Base-by-base conservation (phyloP, 2,797 vertebrate genomes). In the Pteropus rufus region DNA sequence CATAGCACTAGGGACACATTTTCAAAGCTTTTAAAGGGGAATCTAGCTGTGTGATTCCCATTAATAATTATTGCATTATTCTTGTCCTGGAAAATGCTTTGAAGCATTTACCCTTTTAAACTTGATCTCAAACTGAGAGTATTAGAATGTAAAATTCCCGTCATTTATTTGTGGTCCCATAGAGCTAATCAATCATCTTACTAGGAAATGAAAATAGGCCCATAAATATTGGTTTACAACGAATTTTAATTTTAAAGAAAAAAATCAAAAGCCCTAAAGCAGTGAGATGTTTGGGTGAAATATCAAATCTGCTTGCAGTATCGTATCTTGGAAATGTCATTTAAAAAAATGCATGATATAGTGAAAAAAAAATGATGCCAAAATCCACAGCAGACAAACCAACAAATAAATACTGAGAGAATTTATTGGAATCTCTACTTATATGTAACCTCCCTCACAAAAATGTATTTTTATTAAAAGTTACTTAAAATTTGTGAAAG, bases 191-290 rank as follows among this genome's bases (percentile, higher is more conserved):
- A 88, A 52, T 93, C 8, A 82, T n/a, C 54, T 89, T 46, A 54
- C 10, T 67, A 65, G 49, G 85, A 95, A 93, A 95, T 84, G 54
- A 95, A 95, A 94, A 90, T 44, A 69, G 16, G 65, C 26, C 21
- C 29, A 29, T 72, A 58, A 93, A 54, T 81, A 26, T 26, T 90
- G 21, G 44, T 79, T 93, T 83, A 46, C 31, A 85, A 60, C 87
- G 10, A 87, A 83, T 89, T 92, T 96, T 93, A 86, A 89, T 75
- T 92, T 89, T 88, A 26, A 73, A 23, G 16, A 76, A 89, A 92
- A 94, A 91, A 94, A 64, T 76, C 23, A 85, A 91, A 92, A 87
- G 12, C 23, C 34, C n/a, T 62, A 70, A 91, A 95, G 23, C 73
- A 56, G 49, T 82, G 60, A 69, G 64, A n/a, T 60, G 2, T 67